Base-by-base conservation (phyloP, 2,113 vertebrate genomes). In the Halichoerus grypus region DNA sequence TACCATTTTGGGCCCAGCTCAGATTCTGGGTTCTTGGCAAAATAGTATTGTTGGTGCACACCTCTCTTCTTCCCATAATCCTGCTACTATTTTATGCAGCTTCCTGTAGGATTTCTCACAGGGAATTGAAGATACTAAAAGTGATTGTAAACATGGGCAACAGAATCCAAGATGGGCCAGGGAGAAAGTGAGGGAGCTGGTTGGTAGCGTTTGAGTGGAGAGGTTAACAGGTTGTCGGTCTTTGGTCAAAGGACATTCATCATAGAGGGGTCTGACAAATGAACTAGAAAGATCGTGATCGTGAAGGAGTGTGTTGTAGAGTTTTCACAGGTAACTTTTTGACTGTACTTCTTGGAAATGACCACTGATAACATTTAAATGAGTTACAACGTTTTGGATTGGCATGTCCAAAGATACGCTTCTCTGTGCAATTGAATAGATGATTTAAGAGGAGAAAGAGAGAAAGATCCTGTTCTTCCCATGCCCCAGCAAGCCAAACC, bases 241-340 rank as follows among this genome's bases (percentile, higher is more conserved):
- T 85, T 95, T 79, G 10, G 33, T 24, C 91, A 63, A 67, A 65
- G 33, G 79, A 65, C 31, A 33, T 94, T 84, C 39, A 39, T 81
- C 14, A 69, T 51, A 57, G n/a, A 89, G 46, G 13, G 33, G 76
- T 49, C 74, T 96, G 79, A 96, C 39, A 76, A 92, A 6, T 82
- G 36, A 89, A 49, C n/a, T 69, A 57, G 53, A 91, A 95, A 9
- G 36, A 82, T 87, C 2, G 0, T 63, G 39, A 59, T 55, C 55
- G 0, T 51, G 16, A 82, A 36, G 33, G 53, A 5, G 1, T 69
- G 31, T 42, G 12, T 19, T 74, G 2, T 28, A 91, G 63, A 53
- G 15, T 91, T 97, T 92, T 80, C 28, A 49, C 28, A 82, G 36
- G 69, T 36, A 83, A 92, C 3, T 12, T 80, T 96, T 93, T 90